Evolutionary conservation across 2,797 vertebrate species (phyloP), one percentile per base, ranked within the genome.

Genomic region (Cryptoblepharus egeriae): DNA sequence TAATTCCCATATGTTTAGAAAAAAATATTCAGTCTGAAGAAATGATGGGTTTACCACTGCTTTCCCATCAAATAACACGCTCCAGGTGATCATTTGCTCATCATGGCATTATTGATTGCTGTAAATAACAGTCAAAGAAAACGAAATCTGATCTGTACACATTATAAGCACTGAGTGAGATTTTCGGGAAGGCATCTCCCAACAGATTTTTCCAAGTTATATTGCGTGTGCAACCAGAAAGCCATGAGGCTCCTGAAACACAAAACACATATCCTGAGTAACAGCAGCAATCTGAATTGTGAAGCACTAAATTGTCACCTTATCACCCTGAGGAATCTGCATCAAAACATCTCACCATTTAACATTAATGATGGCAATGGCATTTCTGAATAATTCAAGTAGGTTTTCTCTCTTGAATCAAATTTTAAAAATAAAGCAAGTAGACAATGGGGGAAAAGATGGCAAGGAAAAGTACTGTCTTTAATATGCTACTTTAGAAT

Each of bases 1-100:
- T 73, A 88, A 83, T 81, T 57, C 67, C 61, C 75, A 75, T 81
- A 37, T 37, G 30, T 61, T 87, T 76, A 71, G 70, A 88, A 60
- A 79, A 61, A 84, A 24, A 6, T 26, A 20, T 60, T 72, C 45
- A 68, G 73, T 10, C 55, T 74, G 42, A 20, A 24, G 71, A 37
- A 84, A 75, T 35, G n/a, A 45, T 89, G 69, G n/a, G 12, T 55
- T 88, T 73, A 39, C 49, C 57, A 58, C 9, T 77, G 57, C 39
- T n/a, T 75, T 83, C 45, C 24, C 22, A 52, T 83, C 42, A 24
- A 63, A 39, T 72, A 69, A 37, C 77, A 26, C 49, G 55, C n/a
- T 63, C n/a, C 9, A 75, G 72, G 11, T 78, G 80, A n/a, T 61
- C 30, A 1, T 76, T 85, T 87, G 28, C 49, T 74, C 32, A 61